Percentiles rank a stretch among this genome's conserved stretches.
Conservation (phyloP, 2,797 vertebrate genomes). For the Cottoperca gobio region DNA sequence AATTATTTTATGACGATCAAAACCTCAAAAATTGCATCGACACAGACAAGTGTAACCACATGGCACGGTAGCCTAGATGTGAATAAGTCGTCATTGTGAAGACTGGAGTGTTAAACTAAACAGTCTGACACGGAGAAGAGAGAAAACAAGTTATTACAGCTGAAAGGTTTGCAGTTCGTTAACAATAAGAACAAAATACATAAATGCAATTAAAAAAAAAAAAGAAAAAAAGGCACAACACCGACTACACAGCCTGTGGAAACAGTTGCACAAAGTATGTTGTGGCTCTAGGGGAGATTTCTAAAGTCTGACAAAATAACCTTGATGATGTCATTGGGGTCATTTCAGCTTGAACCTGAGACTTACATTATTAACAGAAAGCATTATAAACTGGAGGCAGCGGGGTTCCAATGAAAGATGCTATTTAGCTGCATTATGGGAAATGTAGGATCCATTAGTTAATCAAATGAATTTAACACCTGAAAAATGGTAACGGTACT, state of each 20-base stretch:
- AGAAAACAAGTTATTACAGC: conserved; percentile 3
- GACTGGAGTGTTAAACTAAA: conserved; percentile 23
- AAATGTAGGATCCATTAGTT: background rate
- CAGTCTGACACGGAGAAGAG: background rate
- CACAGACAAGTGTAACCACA: conserved; percentile 20
- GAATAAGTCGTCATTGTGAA: conserved; percentile 44
- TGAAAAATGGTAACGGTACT: background rate
- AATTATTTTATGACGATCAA: conserved; percentile 38
- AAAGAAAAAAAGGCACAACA: no score
- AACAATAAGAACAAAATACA: background rate
- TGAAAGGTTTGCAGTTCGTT: background rate
- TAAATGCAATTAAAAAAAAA: no score
- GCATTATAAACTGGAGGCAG: background rate
- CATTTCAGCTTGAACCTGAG: background rate
- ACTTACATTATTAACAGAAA: background rate
- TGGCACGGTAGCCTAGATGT: conserved; percentile 16
- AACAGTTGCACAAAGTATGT: background rate
- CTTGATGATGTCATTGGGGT: background rate
- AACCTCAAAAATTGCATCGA: conserved; percentile 28
- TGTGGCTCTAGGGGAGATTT: background rate
- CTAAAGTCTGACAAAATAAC: background rate
- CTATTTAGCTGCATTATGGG: background rate
- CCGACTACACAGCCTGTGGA: background rate
- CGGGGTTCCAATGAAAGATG: background rate
- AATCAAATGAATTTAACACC: background rate